Evolutionary conservation across 2,888 invertebrate species (phyloP).

Genomic region (Tanypteryx hageni): DNA sequence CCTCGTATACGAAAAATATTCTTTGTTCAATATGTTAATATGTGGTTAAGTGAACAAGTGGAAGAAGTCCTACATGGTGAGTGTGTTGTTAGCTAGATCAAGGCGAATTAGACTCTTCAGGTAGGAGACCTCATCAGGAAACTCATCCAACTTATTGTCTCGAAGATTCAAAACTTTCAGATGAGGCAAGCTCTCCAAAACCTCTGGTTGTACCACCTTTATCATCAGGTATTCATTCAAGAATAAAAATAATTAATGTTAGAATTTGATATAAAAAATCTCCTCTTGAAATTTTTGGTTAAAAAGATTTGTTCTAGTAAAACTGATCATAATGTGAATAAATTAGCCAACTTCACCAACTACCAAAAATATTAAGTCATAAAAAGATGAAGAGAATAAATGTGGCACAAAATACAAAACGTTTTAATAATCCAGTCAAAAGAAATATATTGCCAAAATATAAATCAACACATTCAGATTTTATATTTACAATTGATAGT

Average conservation of each 20-base stretch:
- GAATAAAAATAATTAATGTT: conserved; percentile 10
- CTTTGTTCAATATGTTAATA: not conserved
- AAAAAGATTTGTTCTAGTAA: not conserved
- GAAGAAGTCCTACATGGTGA: conserved; percentile 74
- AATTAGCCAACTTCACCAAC: no score
- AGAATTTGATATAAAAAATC: not conserved
- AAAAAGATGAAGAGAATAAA: no score
- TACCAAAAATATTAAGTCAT: no score
- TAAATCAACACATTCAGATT: no score
- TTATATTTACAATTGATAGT: no score
- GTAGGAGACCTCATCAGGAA: conserved; percentile 88
- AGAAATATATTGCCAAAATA: no score
- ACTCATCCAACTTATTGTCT: conserved; percentile 86
- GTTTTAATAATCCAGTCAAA: no score
- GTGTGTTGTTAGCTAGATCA: conserved; percentile 89
- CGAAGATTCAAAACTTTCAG: conserved; percentile 86
- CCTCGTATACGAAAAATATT: not conserved
- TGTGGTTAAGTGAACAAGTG: not conserved
- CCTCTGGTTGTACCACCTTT: conserved; percentile 83
- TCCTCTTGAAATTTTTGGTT: not conserved
- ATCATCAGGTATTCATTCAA: not conserved
- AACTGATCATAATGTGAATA: no score
- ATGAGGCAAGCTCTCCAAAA: conserved; percentile 84
- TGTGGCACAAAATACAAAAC: no score
- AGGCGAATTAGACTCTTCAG: conserved; percentile 87